A percentile compares a stretch with the other conserved stretches of the same genome.
These are phyloP conservation scores for Ostrea edulis DNA, from an alignment of 1,140 invertebrate genomes.

Conservation along the genomic window DNA sequence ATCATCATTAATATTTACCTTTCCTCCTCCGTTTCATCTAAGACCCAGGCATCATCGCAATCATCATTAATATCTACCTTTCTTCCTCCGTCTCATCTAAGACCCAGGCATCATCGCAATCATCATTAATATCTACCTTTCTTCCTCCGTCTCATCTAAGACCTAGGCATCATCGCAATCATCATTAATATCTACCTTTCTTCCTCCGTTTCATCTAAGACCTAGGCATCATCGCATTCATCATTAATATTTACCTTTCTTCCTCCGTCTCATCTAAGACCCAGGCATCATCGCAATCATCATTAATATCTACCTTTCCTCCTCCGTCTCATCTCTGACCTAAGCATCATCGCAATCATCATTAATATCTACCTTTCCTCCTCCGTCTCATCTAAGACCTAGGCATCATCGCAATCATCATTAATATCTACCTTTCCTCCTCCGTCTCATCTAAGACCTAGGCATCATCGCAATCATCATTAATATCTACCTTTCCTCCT, in stretches of 20 bases:
- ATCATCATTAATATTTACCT: slow-evolving; percentile 80
- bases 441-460: slow-evolving; percentile 99
- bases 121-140: slow-evolving; percentile 83
- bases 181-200: slow-evolving; percentile 85
- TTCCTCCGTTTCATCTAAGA: slow-evolving; percentile 99
- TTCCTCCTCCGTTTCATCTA: slow-evolving; percentile 99
- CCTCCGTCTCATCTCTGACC: slow-evolving; percentile 99
- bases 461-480: slow-evolving; percentile 82
- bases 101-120: slow-evolving; percentile 91
- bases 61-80: slow-evolving; percentile 81
- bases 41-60: slow-evolving; percentile 91
- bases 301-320: slow-evolving; percentile 87
- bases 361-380: slow-evolving; percentile 89
- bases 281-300: slow-evolving; percentile 87
- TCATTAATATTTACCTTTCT: slow-evolving; percentile 85
- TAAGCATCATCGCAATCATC: slow-evolving; percentile 86
- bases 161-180: slow-evolving; percentile 91
- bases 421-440: slow-evolving; percentile 89
- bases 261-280: slow-evolving; percentile 99
- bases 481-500: slow-evolving; percentile 91
- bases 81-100: slow-evolving; percentile 99
- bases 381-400: slow-evolving; percentile 99
- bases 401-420: slow-evolving; percentile 84
- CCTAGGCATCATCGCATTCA: slow-evolving; percentile 89
- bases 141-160: slow-evolving; percentile 98